Evolutionary conservation across 2,113 vertebrate species (phyloP), one percentile per base, ranked within the genome.

Genomic region (Pholis gunnellus): DNA sequence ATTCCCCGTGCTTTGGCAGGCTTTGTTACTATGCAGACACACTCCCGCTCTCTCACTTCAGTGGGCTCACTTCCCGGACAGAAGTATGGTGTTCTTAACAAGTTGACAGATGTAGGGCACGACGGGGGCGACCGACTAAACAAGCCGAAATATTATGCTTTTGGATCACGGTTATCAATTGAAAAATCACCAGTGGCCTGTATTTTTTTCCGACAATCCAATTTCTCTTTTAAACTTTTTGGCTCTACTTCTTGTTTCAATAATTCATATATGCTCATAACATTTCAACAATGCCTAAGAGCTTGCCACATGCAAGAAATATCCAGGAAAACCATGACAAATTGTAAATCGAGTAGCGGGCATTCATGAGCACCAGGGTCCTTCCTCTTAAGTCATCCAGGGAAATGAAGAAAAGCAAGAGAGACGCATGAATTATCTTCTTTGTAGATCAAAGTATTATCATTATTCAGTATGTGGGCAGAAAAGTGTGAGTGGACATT

Each of bases 11-110:
- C 72, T 70, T 72, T 82, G 75, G 54, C 71, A 82, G 56, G 40
- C 75, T 75, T 81, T 90, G 87, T 87, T 91, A 84, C 87, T 83
- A 90, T 88, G 88, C 91, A 91, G 92, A 88, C 87, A 87, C 87
- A 78, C 79, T 83, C 72, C 80, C 34, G 57, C 73, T 59, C 72
- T 79, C 81, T 85, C 72, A 72, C 82, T 89, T 69, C 81, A 77
- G 59, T 65, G 85, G 68, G 10, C 67, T 71, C 46, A 9, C 50
- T 74, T 88, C 64, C 79, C 57, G 50, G 54, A 82, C 83, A 68
- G 29, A 70, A 73, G 75, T 72, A 29, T 68, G 50, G 50, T 80
- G 59, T 78, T 88, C 14, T 80, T 65, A 89, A 79, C 79, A 85
- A 87, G 71, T 59, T 90, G 92, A 89, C 81, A 88, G 82, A 91